Percentiles rank a stretch among this genome's conserved stretches.
These are phyloP conservation scores for Sebastes oblongus DNA, from an alignment of 2,797 vertebrate genomes.

Conservation along the genomic window DNA sequence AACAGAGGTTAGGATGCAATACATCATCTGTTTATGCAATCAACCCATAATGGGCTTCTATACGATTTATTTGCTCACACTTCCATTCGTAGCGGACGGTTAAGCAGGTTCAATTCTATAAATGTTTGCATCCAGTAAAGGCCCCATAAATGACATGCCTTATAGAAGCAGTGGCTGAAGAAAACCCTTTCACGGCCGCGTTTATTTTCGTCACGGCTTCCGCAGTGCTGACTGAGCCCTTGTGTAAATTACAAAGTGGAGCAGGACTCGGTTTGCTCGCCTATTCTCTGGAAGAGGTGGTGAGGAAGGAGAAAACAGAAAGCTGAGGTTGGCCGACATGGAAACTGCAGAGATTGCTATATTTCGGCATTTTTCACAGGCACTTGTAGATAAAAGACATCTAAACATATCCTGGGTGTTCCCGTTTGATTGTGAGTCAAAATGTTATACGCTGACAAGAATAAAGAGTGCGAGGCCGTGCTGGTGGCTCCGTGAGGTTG, in stretches of 20 bases:
- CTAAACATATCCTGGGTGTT: slow-evolving; percentile 47
- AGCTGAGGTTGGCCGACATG: slow-evolving; percentile 58
- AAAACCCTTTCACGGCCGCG: slow-evolving; percentile 49
- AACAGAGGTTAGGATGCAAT: slow-evolving; percentile 39
- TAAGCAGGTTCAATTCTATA: slow-evolving; percentile 34
- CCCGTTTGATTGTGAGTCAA: slow-evolving; percentile 8
- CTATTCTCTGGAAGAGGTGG: slow-evolving; percentile 70
- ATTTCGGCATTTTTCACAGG: slow-evolving; percentile 35
- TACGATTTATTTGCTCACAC: slow-evolving; percentile 46
- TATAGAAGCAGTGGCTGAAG: slow-evolving; percentile 18
- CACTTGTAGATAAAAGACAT: slow-evolving; percentile 41
- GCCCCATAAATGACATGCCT: slow-evolving; percentile 70
- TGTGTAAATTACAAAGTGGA: slow-evolving; percentile 80
- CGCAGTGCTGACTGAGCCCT: slow-evolving; percentile 79
- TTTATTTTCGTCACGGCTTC: slow-evolving; percentile 79
- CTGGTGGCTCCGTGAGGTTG: not conserved
- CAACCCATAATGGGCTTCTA: slow-evolving; percentile 23
- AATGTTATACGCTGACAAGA: not conserved
- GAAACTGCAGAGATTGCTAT: slow-evolving; percentile 64
- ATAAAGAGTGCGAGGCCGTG: not conserved
- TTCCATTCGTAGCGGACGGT: not conserved
- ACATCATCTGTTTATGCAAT: slow-evolving; percentile 23
- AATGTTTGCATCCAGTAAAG: slow-evolving; percentile 54
- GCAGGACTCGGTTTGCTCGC: slow-evolving; percentile 47
- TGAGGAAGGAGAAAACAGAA: slow-evolving; percentile 55